Base-by-base conservation (phyloP, 2,888 invertebrate species). In the Drosophila mayaguana region DNA sequence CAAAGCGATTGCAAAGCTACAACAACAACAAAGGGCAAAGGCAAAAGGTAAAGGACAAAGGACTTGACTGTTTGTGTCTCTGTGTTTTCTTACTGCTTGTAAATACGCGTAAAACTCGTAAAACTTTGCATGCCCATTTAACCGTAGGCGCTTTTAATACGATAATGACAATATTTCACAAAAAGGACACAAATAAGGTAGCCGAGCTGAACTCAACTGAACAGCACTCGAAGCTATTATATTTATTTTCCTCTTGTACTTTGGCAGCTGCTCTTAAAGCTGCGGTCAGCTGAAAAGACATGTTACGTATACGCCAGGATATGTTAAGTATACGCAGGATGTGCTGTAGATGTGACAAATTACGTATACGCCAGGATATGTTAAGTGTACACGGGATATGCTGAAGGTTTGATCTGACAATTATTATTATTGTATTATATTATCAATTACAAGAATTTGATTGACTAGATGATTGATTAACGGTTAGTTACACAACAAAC, bases 111-210 rank as follows among this genome's bases (percentile, higher is more conserved):
- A 80, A 61, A 67, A 57, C 76, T 64, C 75, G 78, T 75, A 81
- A 60, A 74, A 65, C 66, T 80, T 72, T 64, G 81, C 84, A 87
- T 72, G 75, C 40, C 63, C 81, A 84, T 78, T 87, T 87, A 78
- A 83, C 88, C 78, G 81, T 56, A 75, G 84, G 88, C 81, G 72
- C 61, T 78, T 81, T 85, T 74, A 82, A 74, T 82, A 60, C 83
- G 85, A 88, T 83, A 83, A 82, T 85, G 85, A 84, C 82, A 87
- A 78, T 83, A 83, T 87, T 83, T 87, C 34, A 86, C 84, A 18
- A 38, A 78, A 83, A 78, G 51, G 59, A 46, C 59, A 51, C 71
- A 69, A 32, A 20, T 36, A 38, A 16, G 14, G 18, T 18, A 5
- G n/a, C 12, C 4, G 3, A 16, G 3, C 45, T 43, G 11, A 45